A percentile compares a stretch with the other conserved stretches of the same genome.
Evolutionary conservation across 2,888 invertebrate genomes (phyloP).

Genomic region (Creontiades dilutus): DNA sequence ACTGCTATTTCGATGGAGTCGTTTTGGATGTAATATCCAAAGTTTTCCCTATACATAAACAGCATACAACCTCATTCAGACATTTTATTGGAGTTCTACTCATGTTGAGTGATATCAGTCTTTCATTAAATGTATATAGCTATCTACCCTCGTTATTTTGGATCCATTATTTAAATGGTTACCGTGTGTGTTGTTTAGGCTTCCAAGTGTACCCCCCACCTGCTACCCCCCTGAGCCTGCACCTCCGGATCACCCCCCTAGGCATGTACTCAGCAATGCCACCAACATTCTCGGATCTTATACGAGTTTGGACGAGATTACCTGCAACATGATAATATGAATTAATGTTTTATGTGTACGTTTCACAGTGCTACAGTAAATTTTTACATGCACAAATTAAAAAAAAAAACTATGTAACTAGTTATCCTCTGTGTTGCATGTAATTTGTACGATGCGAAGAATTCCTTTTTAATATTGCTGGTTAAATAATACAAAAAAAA

Average conservation of each 20-base stretch:
- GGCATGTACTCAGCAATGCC: constrained; percentile 77
- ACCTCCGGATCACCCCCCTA: constrained; percentile 86
- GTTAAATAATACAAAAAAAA: constrained; percentile 54
- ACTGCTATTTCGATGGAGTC: too few species aligned
- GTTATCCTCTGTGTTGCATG: constrained; percentile 64
- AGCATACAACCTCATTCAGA: too few species aligned
- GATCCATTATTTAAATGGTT: not conserved
- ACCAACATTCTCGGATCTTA: constrained; percentile 76
- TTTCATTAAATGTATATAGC: too few species aligned
- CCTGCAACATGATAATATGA: constrained; percentile 80
- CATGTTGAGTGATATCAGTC: too few species aligned
- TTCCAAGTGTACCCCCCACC: constrained; percentile 91
- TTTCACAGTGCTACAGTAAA: constrained; percentile 62
- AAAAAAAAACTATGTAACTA: constrained; percentile 59
- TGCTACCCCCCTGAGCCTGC: constrained; percentile 91
- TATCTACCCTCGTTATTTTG: too few species aligned
- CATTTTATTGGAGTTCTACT: too few species aligned
- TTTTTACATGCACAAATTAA: constrained; percentile 54
- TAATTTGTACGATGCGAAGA: constrained; percentile 56
- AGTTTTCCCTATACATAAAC: too few species aligned
- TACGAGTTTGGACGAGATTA: constrained; percentile 84
- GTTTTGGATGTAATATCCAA: too few species aligned
- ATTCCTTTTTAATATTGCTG: constrained; percentile 60
- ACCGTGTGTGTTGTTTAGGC: constrained; percentile 79
- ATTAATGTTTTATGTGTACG: constrained; percentile 41